phyloP scores from a whole-genome alignment of 2,797 vertebrate genomes.

The Ammospiza maritima region DNA sequence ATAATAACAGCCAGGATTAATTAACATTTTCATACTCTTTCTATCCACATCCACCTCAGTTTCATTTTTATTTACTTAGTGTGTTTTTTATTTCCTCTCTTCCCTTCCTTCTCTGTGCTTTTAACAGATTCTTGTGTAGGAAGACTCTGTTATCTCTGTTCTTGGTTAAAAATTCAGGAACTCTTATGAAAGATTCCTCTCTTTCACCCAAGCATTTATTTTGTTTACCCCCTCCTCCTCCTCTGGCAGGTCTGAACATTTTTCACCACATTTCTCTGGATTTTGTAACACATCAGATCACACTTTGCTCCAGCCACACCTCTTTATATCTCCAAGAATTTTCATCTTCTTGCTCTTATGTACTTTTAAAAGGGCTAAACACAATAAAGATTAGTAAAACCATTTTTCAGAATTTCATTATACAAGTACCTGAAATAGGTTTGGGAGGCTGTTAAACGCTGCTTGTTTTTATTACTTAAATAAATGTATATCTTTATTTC shows the following conservation, averaged over 20 bases:
- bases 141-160: neutral
- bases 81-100: neutral
- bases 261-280: neutral
- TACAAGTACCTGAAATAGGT: neutral
- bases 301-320: neutral
- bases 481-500: neutral
- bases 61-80: neutral
- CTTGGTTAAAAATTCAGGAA: neutral
- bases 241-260: neutral
- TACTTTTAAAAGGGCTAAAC: neutral
- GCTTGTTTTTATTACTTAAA: neutral
- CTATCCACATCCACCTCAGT: neutral
- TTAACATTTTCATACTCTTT: neutral
- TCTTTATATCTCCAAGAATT: neutral
- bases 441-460: neutral
- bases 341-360: neutral
- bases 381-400: neutral
- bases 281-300: neutral
- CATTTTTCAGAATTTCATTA: neutral
- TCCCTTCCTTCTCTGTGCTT: neutral
- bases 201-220: neutral
- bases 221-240: neutral
- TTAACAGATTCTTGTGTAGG: neutral
- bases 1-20: neutral
- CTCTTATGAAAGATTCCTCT: neutral